Percentiles rank a stretch among this genome's conserved stretches.
These are phyloP conservation scores for Vannuccia rotundouncinata DNA, from an alignment of 2,888 invertebrate genomes.

Conservation along the genomic window DNA sequence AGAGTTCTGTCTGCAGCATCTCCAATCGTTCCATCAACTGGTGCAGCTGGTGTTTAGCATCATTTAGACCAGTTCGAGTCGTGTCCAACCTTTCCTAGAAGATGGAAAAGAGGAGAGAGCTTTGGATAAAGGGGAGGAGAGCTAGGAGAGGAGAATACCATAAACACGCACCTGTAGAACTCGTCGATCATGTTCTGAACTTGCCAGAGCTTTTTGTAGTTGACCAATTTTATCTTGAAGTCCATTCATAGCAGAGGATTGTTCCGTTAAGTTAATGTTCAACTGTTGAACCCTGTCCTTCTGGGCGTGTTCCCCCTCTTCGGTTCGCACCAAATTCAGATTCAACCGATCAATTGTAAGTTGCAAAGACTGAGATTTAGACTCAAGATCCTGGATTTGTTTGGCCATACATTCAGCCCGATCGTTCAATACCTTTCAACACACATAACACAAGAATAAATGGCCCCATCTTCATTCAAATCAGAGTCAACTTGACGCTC, in stretches of 20 bases:
- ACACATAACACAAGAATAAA: not conserved
- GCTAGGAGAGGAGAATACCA: too few relatives aligned
- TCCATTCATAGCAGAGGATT: conserved; percentile 65
- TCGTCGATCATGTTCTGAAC: conserved; percentile 77
- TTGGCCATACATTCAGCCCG: conserved; percentile 55
- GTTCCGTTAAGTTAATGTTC: conserved; percentile 66
- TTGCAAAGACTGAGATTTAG: conserved; percentile 78
- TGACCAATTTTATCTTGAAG: conserved; percentile 69
- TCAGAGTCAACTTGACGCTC: too few relatives aligned
- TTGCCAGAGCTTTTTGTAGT: conserved; percentile 69
- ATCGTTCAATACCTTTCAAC: conserved; percentile 66
- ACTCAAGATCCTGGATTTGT: conserved; percentile 71
- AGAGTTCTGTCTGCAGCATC: conserved; percentile 49
- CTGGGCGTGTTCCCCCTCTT: conserved; percentile 71
- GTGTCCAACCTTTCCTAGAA: conserved; percentile 72
- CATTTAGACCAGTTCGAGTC: conserved; percentile 58
- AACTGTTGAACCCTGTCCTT: conserved; percentile 68
- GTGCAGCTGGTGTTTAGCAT: conserved; percentile 56
- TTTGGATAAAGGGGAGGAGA: too few relatives aligned
- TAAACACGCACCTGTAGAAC: conserved; percentile 62
- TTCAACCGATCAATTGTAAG: conserved; percentile 83
- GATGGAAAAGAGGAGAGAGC: too few relatives aligned
- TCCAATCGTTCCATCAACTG: conserved; percentile 51
- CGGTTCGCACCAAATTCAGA: conserved; percentile 72
- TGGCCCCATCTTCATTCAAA: not conserved